phyloP scores from a whole-genome alignment of 2,888 invertebrate genomes.

The Amblyjoppa fuscipennis region DNA sequence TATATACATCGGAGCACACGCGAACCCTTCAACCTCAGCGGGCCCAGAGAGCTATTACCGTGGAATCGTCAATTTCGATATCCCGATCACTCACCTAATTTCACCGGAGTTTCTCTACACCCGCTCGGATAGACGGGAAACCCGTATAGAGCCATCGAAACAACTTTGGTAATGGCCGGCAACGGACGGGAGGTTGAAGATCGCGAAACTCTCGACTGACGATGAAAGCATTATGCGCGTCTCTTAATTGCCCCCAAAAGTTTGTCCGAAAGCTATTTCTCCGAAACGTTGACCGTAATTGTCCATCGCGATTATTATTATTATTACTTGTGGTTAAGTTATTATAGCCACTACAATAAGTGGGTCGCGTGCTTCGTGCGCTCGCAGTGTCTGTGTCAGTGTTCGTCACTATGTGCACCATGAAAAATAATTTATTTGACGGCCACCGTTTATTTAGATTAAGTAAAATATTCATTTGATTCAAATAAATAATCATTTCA shows the following conservation, averaged over 20 bases:
- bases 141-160: constrained; percentile 27
- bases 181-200: background rate
- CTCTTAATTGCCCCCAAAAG: constrained; percentile 63
- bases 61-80: constrained; percentile 46
- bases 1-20: background rate
- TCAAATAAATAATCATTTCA: too few relatives aligned
- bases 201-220: constrained; percentile 21
- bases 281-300: constrained; percentile 49
- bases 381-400: too few relatives aligned
- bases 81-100: constrained; percentile 50
- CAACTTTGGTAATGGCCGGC: constrained; percentile 60
- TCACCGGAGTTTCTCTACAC: constrained; percentile 17
- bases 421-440: too few relatives aligned
- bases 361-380: too few relatives aligned
- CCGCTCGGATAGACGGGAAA: constrained; percentile 1
- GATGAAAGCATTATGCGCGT: constrained; percentile 39
- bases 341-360: too few relatives aligned
- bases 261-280: constrained; percentile 40
- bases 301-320: constrained; percentile 15
- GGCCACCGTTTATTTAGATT: too few relatives aligned
- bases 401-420: too few relatives aligned
- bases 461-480: too few relatives aligned
- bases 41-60: constrained; percentile 18
- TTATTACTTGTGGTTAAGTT: background rate
- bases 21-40: background rate